Conservation (phyloP, 30 jellyfish, hydroid and myxozoan species). For the Turritopsis rubra region DNA sequence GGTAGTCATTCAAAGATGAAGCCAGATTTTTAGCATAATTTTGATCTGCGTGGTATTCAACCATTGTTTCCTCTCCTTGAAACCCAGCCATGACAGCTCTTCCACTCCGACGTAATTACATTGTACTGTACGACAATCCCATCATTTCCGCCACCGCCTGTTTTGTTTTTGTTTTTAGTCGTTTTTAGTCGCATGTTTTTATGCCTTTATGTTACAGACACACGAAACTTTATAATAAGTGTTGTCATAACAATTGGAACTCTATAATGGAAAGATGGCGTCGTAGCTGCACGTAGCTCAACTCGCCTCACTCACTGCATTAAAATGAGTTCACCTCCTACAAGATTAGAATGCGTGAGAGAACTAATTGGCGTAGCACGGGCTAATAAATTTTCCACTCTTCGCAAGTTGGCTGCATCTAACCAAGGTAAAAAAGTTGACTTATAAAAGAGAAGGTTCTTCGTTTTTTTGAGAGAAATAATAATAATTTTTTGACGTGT, state of each 20-base stretch:
- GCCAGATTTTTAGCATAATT: conserved; percentile 69
- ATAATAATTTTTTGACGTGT: no score
- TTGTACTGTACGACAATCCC: neutral
- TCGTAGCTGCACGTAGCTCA: neutral
- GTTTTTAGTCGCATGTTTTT: neutral
- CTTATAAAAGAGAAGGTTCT: no score
- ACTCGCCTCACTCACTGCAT: neutral
- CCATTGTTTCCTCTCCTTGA: conserved; percentile 30
- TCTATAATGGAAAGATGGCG: neutral
- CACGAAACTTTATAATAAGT: neutral
- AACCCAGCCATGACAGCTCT: neutral
- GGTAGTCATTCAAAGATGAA: conserved; percentile 41
- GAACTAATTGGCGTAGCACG: conserved; percentile 14
- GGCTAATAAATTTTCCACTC: conserved; percentile 11
- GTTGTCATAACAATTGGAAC: neutral
- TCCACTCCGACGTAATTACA: neutral
- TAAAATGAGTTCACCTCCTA: conserved; percentile 11
- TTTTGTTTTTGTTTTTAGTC: neutral
- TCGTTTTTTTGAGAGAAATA: no score
- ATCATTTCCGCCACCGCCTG: neutral
- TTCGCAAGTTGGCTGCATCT: conserved; percentile 4
- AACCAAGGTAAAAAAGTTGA: conserved; percentile 10
- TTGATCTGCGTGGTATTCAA: conserved; percentile 63
- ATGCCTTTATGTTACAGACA: neutral
- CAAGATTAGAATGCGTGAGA: conserved; percentile 13